A percentile compares a stretch with the other conserved stretches of the same genome.
Conservation (phyloP, 2,797 vertebrate genomes). For the Peromyscus attwateri region DNA sequence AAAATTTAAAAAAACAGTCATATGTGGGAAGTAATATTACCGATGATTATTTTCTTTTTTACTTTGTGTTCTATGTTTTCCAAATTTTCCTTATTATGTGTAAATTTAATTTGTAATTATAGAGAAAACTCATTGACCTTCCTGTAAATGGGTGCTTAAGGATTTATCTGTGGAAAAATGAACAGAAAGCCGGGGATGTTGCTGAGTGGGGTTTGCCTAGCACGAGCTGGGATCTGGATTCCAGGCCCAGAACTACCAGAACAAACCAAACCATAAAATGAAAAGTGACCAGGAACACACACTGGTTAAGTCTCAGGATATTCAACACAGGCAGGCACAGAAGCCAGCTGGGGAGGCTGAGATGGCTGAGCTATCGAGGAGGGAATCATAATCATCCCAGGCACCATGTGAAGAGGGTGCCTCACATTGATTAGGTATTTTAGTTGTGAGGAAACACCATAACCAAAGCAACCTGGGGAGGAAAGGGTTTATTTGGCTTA, state of each 20-base stretch:
- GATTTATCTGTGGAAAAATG: constrained; percentile 14
- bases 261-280: no score
- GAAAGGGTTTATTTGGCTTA: background rate
- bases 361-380: background rate
- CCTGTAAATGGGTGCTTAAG: background rate
- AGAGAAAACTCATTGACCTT: background rate
- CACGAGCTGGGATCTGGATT: background rate
- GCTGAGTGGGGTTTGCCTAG: no score
- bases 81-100: background rate
- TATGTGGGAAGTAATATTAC: background rate
- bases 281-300: background rate
- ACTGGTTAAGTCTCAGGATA: background rate
- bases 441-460: background rate
- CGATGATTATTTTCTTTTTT: background rate
- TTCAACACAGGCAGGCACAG: background rate
- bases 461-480: background rate
- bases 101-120: background rate
- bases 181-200: background rate
- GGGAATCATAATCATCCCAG: background rate
- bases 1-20: constrained; percentile 20
- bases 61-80: background rate
- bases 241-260: background rate
- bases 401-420: background rate
- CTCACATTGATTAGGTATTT: background rate
- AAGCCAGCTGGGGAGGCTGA: background rate